Evolutionary conservation across 2,888 invertebrate genomes (phyloP), one percentile per base, ranked within the genome.

Genomic region (Drosophila acutilabella): DNA sequence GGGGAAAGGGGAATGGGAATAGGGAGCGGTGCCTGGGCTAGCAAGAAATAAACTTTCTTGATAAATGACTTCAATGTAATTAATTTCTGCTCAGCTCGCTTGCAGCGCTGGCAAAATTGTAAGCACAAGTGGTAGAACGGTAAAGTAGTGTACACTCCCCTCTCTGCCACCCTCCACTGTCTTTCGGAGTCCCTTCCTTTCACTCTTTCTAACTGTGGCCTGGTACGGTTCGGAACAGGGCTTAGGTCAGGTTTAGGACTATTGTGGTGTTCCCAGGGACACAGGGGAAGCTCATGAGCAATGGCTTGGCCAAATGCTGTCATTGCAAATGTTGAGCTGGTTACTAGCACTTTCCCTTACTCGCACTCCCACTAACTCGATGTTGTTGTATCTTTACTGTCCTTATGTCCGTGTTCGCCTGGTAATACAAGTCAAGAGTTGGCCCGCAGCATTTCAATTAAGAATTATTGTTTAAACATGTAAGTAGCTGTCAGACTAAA

Each of bases 51-150:
- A 88, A 85, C 85, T 85, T 85, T 88, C 88, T 87, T 85, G 85
- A 85, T 89, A 85, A 85, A 85, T 85, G 89, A 89, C 85, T 89
- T 89, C 85, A 89, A 89, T 85, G 85, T 85, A 85, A 85, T 85
- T 85, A 85, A 89, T 85, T 85, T 89, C 81, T 81, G 81, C 87
- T 86, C 88, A 83, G 81, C 68, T 79, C 71, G 84, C 82, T 74
- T 84, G 88, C 85, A 84, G 67, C 70, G 78, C 75, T 57, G 64
- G 75, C 77, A 78, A 70, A 77, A 78, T 68, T 75, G 79, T 68
- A 50, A 79, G 69, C 67, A 64, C 65, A 70, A 80, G 58, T 64
- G 47, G 51, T 60, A 18, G 62, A 64, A 57, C 18, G 57, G 18
- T 33, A 26, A 47, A 47, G 53, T 53, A 45, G 14, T 52, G 16